Base-by-base conservation (phyloP, 2,113 vertebrate species). In the Pontoporia blainvillei region DNA sequence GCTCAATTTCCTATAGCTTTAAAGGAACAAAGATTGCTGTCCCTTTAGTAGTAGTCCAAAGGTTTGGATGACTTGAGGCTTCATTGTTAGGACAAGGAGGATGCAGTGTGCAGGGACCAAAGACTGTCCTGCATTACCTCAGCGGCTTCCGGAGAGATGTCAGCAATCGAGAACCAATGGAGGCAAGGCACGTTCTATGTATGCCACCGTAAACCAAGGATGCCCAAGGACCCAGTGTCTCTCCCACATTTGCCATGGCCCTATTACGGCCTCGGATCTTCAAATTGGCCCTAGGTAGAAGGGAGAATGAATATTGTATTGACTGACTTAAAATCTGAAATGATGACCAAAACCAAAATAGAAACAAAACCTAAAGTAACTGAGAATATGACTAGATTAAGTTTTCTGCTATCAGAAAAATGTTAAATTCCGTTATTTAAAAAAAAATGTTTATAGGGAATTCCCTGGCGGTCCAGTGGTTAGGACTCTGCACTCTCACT, bases 301-400 rank as follows among this genome's bases (percentile, higher is more conserved):
- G 27, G 31, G 31, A 61, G 49, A 87, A 61, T 75, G 49, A 82
- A 96, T 91, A 31, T n/a, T 41, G 12, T 73, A 59, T 18, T 82
- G 82, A 87, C 20, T 9, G 5, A 73, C 14, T 86, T 83, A 61
- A 94, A 83, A 61, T 9, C n/a, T 52, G 29, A 91, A 82, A 87
- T 87, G 34, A 82, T 86, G 34, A 82, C 41, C 34, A 83, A 96
- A 94, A 82, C 13, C 75, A 94, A 90, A 86, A 91, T 64, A 54
- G 27, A 57, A 44, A 86, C 49, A 90, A 62, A 95, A 67, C 34
- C 41, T 52, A 67, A 88, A 90, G 39, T 49, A 92, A 92, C 29
- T 39, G 54, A 88, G 49, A 83, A 61, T 82, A 49, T 49, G 14
- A 76, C 46, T 67, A 76, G 34, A 83, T 83, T 59, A 87, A 54